Evolutionary conservation across 2,888 invertebrate species (phyloP).

Genomic region (Lucinisca nassula): DNA sequence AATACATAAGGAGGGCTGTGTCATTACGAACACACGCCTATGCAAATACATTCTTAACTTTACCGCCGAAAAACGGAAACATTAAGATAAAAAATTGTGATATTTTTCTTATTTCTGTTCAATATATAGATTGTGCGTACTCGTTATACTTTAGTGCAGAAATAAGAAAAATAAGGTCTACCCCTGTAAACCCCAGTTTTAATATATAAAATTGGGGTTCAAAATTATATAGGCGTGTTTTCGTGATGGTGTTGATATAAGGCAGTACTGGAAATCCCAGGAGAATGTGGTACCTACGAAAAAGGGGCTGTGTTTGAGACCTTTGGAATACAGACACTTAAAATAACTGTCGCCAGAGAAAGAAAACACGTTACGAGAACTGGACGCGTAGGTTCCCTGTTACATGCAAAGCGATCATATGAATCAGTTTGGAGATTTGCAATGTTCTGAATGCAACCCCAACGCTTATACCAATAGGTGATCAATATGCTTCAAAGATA

Average conservation of each 20-base stretch:
- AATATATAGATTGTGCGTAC: too few relatives aligned
- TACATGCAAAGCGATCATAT: neutral
- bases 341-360: neutral
- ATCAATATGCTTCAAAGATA: neutral
- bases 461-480: conserved; percentile 3
- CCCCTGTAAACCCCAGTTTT: too few relatives aligned
- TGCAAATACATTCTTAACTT: too few relatives aligned
- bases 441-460: neutral
- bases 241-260: conserved; percentile 53
- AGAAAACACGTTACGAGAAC: neutral
- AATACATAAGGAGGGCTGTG: too few relatives aligned
- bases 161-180: too few relatives aligned
- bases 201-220: too few relatives aligned
- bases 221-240: too few relatives aligned
- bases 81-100: too few relatives aligned
- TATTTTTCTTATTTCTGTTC: too few relatives aligned
- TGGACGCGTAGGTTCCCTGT: conserved; percentile 3
- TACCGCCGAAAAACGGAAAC: too few relatives aligned
- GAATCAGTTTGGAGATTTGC: neutral
- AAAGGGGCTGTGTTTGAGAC: conserved; percentile 15
- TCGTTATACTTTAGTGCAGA: too few relatives aligned
- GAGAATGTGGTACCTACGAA: conserved; percentile 25
- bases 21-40: too few relatives aligned
- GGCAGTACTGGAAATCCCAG: conserved; percentile 52
- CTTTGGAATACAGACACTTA: neutral